Conservation (phyloP, 2,797 vertebrate species). For the Acanthis flammea region DNA sequence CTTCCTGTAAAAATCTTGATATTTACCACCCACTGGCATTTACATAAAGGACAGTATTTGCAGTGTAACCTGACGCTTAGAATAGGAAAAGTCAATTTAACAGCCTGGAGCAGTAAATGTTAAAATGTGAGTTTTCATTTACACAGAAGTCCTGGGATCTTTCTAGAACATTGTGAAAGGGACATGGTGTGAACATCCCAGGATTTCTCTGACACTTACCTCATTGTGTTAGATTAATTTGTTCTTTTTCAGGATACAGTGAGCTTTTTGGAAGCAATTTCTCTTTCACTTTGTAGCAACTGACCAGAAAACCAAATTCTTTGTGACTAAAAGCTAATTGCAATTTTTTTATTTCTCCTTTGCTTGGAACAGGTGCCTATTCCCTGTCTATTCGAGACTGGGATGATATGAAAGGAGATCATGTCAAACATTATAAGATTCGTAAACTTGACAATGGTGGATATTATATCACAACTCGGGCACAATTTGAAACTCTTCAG, state of each 20-base stretch:
- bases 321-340: neutral
- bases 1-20: neutral
- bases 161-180: neutral
- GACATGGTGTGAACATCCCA: neutral
- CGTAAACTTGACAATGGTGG: conserved; percentile 97
- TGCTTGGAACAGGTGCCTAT: conserved; percentile 86
- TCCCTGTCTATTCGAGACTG: conserved; percentile 97
- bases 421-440: conserved; percentile 99
- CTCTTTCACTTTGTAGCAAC: neutral
- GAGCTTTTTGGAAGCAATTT: neutral
- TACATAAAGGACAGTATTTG: neutral
- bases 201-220: neutral
- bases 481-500: conserved; percentile 95
- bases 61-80: neutral
- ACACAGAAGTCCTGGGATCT: neutral
- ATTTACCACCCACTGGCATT: conserved; percentile 18
- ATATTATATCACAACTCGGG: conserved; percentile 97
- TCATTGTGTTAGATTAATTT: neutral
- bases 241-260: neutral
- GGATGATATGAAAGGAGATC: conserved; percentile 96
- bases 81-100: conserved; percentile 6
- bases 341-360: neutral
- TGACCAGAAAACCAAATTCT: neutral
- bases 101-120: neutral
- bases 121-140: conserved; percentile 10